Percentiles rank a stretch among this genome's conserved stretches.
Conservation (phyloP, 2,888 invertebrate species). For the Aphodius sticticus region DNA sequence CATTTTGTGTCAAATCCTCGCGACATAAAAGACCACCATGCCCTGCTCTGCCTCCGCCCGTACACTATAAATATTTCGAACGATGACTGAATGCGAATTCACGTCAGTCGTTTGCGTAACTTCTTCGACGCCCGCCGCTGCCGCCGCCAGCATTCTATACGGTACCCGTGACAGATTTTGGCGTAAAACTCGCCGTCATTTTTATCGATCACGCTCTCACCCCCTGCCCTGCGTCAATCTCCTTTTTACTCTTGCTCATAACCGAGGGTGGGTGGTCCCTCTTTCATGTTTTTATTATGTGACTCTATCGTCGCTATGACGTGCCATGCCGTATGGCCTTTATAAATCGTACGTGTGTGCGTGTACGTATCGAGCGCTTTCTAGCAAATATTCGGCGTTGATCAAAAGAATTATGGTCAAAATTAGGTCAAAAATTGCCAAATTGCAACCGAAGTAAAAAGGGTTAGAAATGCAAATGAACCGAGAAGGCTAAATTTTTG, state of each 20-base stretch:
- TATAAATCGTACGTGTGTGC: background rate
- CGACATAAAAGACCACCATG: background rate
- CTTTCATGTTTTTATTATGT: slow-evolving; percentile 4
- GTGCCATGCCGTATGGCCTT: background rate
- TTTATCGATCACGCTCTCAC: slow-evolving; percentile 4
- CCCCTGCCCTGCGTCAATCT: background rate
- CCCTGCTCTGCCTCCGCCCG: background rate
- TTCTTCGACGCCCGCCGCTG: background rate
- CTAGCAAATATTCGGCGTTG: background rate
- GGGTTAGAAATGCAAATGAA: no score
- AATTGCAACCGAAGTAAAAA: no score
- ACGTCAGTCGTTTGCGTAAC: background rate
- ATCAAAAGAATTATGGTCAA: no score
- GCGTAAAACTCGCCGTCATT: background rate
- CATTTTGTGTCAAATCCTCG: slow-evolving; percentile 4
- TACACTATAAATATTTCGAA: slow-evolving; percentile 4
- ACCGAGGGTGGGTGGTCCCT: background rate
- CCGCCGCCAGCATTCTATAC: background rate
- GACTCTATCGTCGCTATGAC: background rate
- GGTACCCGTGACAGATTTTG: background rate
- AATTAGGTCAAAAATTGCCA: no score
- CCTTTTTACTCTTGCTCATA: slow-evolving; percentile 4
- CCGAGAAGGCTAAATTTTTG: no score
- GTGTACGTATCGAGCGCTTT: background rate
- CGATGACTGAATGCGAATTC: slow-evolving; percentile 4